Conservation (phyloP, 2,888 invertebrate genomes). For the Lampropteryx suffumata region DNA sequence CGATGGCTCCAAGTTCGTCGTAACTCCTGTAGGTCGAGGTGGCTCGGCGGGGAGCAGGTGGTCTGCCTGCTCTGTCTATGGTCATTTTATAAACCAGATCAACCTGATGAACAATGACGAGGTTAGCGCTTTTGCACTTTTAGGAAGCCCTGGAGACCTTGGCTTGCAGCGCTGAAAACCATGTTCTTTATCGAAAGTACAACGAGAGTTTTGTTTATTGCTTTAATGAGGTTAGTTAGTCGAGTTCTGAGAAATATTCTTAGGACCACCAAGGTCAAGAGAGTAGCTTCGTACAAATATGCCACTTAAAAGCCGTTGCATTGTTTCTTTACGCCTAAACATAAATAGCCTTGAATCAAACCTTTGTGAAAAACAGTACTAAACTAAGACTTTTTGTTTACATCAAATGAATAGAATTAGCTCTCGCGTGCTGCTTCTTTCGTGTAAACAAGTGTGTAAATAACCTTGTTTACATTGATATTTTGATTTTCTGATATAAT, state of each 20-base stretch:
- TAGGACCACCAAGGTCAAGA: constrained; percentile 29
- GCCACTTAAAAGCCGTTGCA: constrained; percentile 22
- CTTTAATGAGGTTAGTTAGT: too few relatives aligned
- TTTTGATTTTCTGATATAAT: too few relatives aligned
- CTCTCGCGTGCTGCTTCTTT: too few relatives aligned
- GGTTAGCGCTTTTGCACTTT: constrained; percentile 44
- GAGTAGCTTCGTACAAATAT: constrained; percentile 17
- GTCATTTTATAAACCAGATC: constrained; percentile 59
- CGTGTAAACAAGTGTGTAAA: too few relatives aligned
- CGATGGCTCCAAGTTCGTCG: constrained; percentile 70
- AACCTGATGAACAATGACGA: constrained; percentile 67
- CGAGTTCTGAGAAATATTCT: not conserved
- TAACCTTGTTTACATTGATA: too few relatives aligned
- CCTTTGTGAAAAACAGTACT: not conserved
- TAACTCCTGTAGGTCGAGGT: constrained; percentile 77
- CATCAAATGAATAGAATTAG: too few relatives aligned
- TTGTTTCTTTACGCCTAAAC: not conserved
- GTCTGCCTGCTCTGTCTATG: constrained; percentile 71
- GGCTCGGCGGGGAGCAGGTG: constrained; percentile 69
- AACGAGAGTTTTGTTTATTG: too few relatives aligned
- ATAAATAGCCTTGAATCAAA: not conserved
- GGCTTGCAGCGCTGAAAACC: constrained; percentile 49
- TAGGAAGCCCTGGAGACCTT: constrained; percentile 43
- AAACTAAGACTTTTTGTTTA: too few relatives aligned
- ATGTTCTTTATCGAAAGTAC: too few relatives aligned